Evolutionary conservation across 1,140 invertebrate genomes (phyloP).

Genomic region (Cydia amplana): DNA sequence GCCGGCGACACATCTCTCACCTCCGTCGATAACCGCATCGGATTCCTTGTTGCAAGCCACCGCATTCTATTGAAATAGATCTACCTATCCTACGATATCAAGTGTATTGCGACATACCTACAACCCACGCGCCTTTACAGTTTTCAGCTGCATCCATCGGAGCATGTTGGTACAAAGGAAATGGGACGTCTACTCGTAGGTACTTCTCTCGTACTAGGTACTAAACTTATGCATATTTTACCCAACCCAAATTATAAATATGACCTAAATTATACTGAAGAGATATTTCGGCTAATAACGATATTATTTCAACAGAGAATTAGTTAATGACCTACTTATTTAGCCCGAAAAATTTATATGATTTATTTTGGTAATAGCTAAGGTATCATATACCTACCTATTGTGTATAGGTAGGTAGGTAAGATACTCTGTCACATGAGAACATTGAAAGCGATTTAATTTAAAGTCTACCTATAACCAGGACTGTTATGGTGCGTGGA

Average conservation of each 20-base stretch:
- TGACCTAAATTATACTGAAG: too few species aligned
- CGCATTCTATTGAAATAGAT: conserved; percentile 74
- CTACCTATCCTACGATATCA: conserved; percentile 50
- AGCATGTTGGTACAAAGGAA: not conserved
- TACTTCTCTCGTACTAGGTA: not conserved
- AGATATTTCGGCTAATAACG: too few species aligned
- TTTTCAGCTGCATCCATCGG: conserved; percentile 25
- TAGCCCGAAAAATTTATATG: too few species aligned
- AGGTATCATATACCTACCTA: not conserved
- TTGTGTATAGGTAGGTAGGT: not conserved
- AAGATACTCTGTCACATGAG: not conserved
- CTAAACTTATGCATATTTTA: not conserved
- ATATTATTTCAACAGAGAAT: too few species aligned
- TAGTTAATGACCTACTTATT: too few species aligned
- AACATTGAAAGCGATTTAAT: conserved; percentile 18
- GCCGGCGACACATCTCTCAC: conserved; percentile 68
- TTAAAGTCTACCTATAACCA: not conserved
- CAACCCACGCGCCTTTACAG: conserved; percentile 19
- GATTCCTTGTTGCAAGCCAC: conserved; percentile 72
- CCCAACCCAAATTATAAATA: too few species aligned
- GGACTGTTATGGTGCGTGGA: conserved; percentile 7
- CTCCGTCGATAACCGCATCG: conserved; percentile 74
- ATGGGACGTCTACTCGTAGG: conserved; percentile 1
- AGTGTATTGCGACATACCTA: conserved; percentile 14
- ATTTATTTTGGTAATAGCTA: too few species aligned